Percentiles rank a stretch among this genome's conserved stretches.
These are phyloP conservation scores for Entomyzon cyanotis DNA, from an alignment of 2,113 vertebrate genomes.

Conservation along the genomic window DNA sequence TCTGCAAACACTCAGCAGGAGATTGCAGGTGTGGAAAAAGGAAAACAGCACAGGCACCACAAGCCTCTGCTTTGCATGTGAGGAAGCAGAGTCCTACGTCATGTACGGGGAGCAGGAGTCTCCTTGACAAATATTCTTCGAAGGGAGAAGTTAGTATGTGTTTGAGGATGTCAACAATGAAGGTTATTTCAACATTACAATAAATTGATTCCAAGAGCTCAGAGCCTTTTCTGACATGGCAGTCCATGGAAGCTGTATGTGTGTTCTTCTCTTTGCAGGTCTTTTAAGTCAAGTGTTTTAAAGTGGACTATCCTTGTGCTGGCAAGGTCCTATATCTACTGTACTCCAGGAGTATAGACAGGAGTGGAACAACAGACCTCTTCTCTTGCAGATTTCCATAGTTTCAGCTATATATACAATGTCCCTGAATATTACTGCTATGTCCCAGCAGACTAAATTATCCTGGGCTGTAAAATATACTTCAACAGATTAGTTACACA, in stretches of 20 bases:
- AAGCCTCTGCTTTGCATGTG: neutral
- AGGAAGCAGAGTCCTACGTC: neutral
- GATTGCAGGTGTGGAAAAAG: neutral
- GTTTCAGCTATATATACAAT: neutral
- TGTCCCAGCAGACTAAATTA: neutral
- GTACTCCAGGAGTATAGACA: neutral
- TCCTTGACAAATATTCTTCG: neutral
- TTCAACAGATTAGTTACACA: neutral
- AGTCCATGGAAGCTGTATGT: neutral
- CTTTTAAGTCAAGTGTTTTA: neutral
- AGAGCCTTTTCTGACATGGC: neutral
- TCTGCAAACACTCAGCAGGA: slow-evolving; percentile 36
- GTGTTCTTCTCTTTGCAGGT: neutral
- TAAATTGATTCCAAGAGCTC: neutral
- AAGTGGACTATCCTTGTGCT: neutral
- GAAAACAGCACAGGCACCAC: neutral
- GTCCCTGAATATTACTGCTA: neutral
- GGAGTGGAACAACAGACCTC: neutral
- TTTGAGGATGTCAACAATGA: neutral
- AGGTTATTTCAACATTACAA: neutral
- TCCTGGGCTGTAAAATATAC: neutral
- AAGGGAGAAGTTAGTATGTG: neutral
- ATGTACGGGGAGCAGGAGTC: rapidly evolving
- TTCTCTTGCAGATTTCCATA: neutral
- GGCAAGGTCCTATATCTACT: neutral